Base-by-base conservation (phyloP, 2,113 vertebrate species). In the Erythrolamprus reginae region DNA sequence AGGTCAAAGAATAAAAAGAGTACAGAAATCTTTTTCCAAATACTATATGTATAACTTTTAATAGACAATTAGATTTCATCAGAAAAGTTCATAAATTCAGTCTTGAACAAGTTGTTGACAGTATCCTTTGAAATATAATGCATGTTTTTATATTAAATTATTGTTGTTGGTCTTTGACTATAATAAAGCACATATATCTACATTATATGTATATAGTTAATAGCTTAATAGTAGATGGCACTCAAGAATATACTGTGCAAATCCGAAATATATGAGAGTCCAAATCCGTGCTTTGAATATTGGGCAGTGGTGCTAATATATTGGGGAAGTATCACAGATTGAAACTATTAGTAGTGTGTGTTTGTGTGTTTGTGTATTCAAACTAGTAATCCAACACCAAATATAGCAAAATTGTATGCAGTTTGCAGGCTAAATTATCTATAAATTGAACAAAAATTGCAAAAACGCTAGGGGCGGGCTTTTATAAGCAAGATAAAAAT, bases 201-300 rank as follows among this genome's bases (percentile, higher is more conserved):
- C 24, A 82, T 82, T 42, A 23, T 26, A 52, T 19, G 47, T 50
- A 85, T 55, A 87, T 53, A 86, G 38, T 42, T 52, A 87, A 87
- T 82, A 90, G 52, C 65, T 82, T 82, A 82, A 90, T 51, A 82
- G 85, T 33, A 87, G 85, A 87, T 87, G 90, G 51, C 51, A 90
- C 51, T 82, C 55, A 90, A 87, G 19, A 87, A 82, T 87, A 90
- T 90, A 28, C 48, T 47, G 24, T 56, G 50, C 21, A 51, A 85
- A 50, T 26, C 58, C 7, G 1, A 70, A 48, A 65, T 65, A 28
- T 85, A 42, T 50, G 47, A 48, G 6, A 47, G 7, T 82, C 17
- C 42, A 82, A 82, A 84, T 50, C 8, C 12, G 45, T 84, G 38
- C 45, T 89, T 84, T 89, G 53, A 38, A 65, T 90, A 51, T 51